Evolutionary conservation across 1,140 invertebrate genomes (phyloP).

Genomic region (Bombus affinis): DNA sequence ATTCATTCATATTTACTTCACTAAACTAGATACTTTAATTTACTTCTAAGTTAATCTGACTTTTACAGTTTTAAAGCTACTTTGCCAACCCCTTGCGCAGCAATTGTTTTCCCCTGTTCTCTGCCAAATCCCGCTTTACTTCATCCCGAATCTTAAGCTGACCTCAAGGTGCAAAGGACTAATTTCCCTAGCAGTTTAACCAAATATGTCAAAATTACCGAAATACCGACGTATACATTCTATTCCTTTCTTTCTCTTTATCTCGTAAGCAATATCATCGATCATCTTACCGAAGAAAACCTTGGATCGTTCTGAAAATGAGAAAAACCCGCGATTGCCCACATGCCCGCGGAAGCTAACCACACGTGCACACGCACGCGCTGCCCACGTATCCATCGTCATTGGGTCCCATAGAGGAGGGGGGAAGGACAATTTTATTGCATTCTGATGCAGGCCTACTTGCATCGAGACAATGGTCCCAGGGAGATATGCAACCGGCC

Average conservation of each 20-base stretch:
- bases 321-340: not conserved
- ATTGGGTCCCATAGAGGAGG: too few species aligned
- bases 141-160: too few species aligned
- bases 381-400: conserved; percentile 19
- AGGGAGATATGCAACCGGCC: conserved; percentile 59
- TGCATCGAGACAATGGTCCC: conserved; percentile 55
- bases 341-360: not conserved
- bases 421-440: conserved; percentile 53
- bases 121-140: too few species aligned
- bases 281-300: not conserved
- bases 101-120: too few species aligned
- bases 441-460: conserved; percentile 64
- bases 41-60: too few species aligned
- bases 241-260: too few species aligned
- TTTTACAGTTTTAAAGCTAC: too few species aligned
- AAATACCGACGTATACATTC: not conserved
- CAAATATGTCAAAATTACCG: not conserved
- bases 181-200: not conserved
- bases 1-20: too few species aligned
- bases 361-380: not conserved
- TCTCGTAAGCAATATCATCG: not conserved
- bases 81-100: too few species aligned
- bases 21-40: too few species aligned
- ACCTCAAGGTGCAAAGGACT: too few species aligned
- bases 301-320: not conserved